Conservation (phyloP, 2,797 vertebrate genomes). For the Heliangelus exortis region DNA sequence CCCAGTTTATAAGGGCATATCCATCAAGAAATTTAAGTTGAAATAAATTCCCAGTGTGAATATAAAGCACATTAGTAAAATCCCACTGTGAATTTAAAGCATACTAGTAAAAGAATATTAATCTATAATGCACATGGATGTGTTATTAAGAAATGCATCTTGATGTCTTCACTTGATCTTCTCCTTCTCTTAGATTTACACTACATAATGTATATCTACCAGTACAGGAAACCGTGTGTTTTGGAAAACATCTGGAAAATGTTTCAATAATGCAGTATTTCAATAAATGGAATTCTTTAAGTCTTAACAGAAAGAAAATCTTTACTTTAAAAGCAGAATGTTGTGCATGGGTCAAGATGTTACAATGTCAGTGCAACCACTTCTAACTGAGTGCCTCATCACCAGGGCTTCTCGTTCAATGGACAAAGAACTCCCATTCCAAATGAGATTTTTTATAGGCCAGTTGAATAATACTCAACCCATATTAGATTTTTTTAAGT, state of each 20-base stretch:
- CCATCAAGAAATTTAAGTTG: not conserved
- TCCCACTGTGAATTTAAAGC: not conserved
- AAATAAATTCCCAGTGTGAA: not conserved
- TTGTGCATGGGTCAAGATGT: accelerated
- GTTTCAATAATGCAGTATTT: not conserved
- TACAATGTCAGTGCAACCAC: not conserved
- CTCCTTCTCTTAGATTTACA: not conserved
- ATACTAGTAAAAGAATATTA: not conserved
- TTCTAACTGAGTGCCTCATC: not conserved
- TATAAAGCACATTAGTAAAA: not conserved
- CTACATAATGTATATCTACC: not conserved
- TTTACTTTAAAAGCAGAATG: not conserved
- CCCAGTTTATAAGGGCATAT: not conserved
- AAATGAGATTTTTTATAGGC: not conserved
- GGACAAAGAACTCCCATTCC: not conserved
- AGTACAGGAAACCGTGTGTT: not conserved
- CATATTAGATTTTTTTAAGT: not conserved
- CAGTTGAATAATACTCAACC: not conserved
- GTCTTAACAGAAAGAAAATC: not conserved
- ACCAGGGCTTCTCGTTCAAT: not conserved
- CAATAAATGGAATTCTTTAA: not conserved
- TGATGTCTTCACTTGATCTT: not conserved
- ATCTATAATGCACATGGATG: not conserved
- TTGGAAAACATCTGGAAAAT: not conserved
- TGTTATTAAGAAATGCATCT: not conserved